A percentile compares a stretch with the other conserved stretches of the same genome.
These are phyloP conservation scores for Sebastes steindachneri DNA, from an alignment of 2,797 vertebrate species.

Conservation along the genomic window DNA sequence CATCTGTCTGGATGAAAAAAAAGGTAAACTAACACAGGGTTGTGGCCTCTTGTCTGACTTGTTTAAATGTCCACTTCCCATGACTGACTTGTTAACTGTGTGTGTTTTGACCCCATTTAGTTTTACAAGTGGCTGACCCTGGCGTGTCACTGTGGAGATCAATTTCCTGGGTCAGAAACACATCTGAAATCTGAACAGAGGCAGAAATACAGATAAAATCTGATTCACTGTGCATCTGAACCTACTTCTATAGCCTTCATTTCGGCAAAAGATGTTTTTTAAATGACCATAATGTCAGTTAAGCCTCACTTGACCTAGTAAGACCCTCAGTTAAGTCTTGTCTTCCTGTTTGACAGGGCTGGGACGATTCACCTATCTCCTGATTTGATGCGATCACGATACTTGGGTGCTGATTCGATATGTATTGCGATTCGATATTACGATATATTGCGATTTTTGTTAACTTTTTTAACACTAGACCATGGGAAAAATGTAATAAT, in stretches of 20 bases:
- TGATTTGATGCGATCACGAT: rapidly evolving
- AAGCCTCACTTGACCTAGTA: conserved; percentile 46
- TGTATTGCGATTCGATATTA: too few relatives aligned
- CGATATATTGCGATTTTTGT: too few relatives aligned
- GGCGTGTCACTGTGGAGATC: background rate
- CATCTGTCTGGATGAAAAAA: conserved; percentile 7
- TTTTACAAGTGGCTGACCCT: conserved; percentile 2
- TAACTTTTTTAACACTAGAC: too few relatives aligned
- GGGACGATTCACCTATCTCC: too few relatives aligned
- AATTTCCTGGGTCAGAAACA: background rate
- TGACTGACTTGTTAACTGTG: conserved; percentile 14
- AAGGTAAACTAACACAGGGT: background rate
- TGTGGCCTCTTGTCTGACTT: conserved; percentile 20
- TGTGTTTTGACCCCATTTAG: conserved; percentile 37
- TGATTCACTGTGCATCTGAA: background rate
- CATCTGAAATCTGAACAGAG: background rate
- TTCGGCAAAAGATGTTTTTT: conserved; percentile 11
- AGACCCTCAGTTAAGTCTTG: conserved; percentile 34
- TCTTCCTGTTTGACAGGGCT: conserved; percentile 35
- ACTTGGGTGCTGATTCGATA: too few relatives aligned
- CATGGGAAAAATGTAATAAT: too few relatives aligned
- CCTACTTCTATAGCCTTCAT: background rate
- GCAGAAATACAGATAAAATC: conserved; percentile 10
- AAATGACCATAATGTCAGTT: conserved; percentile 4
- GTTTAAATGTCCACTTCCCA: conserved; percentile 39